A percentile compares a stretch with the other conserved stretches of the same genome.
These are phyloP conservation scores for Leptonema lineaticorne DNA, from an alignment of 1,140 invertebrate genomes.

Conservation along the genomic window DNA sequence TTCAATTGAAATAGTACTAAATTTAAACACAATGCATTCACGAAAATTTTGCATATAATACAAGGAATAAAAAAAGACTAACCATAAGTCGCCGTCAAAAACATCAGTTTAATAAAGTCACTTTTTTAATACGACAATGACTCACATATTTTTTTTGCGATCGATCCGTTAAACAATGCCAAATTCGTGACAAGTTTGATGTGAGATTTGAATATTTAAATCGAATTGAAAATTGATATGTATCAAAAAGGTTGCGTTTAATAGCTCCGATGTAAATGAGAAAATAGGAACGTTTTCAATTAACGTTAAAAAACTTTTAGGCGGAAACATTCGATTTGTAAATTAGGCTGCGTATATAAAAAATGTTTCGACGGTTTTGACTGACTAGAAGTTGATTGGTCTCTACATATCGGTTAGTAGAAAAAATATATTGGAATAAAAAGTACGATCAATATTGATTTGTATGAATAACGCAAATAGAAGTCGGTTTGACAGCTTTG, in stretches of 20 bases:
- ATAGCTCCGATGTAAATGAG: not conserved
- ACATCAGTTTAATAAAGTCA: no score
- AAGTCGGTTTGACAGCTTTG: not conserved
- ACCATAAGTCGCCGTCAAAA: no score
- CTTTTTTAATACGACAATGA: no score
- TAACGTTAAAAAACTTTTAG: no score
- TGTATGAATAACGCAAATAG: constrained; percentile 3
- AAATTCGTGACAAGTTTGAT: not conserved
- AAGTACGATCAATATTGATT: constrained; percentile 6
- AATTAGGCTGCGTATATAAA: not conserved
- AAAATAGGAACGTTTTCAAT: no score
- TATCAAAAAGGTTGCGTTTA: constrained; percentile 1
- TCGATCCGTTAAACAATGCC: not conserved
- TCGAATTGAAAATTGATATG: not conserved
- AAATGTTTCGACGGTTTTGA: not conserved
- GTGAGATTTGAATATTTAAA: not conserved
- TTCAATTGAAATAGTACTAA: no score
- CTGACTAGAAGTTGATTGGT: not conserved
- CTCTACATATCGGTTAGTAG: not conserved
- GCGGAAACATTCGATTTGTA: no score
- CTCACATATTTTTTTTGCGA: not conserved
- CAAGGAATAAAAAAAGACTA: no score
- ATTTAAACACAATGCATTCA: no score
- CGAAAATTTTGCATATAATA: no score
- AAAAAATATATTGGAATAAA: not conserved